Conservation (phyloP, 2,888 invertebrate species). For the Amphimallon solstitiale region DNA sequence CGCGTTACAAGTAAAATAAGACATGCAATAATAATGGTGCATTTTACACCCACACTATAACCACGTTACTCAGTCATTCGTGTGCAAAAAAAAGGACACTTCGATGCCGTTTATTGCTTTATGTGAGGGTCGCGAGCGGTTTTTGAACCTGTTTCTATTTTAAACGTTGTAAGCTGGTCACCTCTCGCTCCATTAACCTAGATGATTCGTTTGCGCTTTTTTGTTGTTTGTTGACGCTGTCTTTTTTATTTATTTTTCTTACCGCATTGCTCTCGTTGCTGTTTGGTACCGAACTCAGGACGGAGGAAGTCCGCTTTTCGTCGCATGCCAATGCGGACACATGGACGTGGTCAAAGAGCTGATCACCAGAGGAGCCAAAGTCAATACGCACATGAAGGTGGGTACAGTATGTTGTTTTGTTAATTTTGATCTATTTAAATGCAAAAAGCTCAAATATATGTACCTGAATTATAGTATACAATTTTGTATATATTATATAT, state of each 20-base stretch:
- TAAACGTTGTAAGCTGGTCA: slow-evolving; percentile 14
- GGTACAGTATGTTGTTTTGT: slow-evolving; percentile 27
- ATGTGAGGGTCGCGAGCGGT: slow-evolving; percentile 28
- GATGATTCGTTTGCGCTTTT: slow-evolving; percentile 35
- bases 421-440: too few species aligned
- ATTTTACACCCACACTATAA: not conserved
- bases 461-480: too few species aligned
- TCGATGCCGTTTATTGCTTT: not conserved
- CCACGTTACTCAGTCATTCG: not conserved
- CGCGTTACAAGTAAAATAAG: too few species aligned
- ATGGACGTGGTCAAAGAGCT: slow-evolving; percentile 87
- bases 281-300: slow-evolving; percentile 70
- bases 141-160: slow-evolving; percentile 39
- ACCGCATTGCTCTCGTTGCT: not conserved
- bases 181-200: slow-evolving; percentile 43
- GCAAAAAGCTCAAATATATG: too few species aligned
- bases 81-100: not conserved
- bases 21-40: not conserved
- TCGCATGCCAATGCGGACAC: slow-evolving; percentile 92
- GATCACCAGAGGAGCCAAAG: slow-evolving; percentile 81
- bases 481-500: too few species aligned
- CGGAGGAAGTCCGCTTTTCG: slow-evolving; percentile 94
- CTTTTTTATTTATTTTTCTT: not conserved
- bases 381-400: slow-evolving; percentile 87
- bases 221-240: slow-evolving; percentile 4